Conservation (phyloP, 2,113 vertebrate species). For the Antennarius striatus region DNA sequence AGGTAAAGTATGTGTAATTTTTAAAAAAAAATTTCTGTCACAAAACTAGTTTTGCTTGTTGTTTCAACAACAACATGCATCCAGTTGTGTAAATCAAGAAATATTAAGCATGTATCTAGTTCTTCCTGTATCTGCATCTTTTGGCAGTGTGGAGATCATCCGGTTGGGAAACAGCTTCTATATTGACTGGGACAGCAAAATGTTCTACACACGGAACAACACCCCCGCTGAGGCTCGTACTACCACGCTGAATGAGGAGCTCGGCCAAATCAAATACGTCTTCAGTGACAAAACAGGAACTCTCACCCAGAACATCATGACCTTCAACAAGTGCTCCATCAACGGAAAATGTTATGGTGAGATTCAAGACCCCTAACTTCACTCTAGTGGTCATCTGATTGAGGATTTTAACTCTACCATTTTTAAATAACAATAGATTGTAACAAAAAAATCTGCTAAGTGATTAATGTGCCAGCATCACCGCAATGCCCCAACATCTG, state of each 20-base stretch:
- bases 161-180: slow-evolving; percentile 96
- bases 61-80: no score
- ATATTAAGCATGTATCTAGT: no score
- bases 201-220: slow-evolving; percentile 85
- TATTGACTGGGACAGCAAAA: slow-evolving; percentile 96
- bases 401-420: no score
- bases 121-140: neutral
- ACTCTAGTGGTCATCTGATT: no score
- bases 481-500: no score
- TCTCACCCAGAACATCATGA: slow-evolving; percentile 97
- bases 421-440: no score
- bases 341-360: slow-evolving; percentile 88
- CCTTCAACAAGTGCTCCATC: slow-evolving; percentile 95
- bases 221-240: slow-evolving; percentile 89
- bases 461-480: no score
- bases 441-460: no score
- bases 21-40: no score
- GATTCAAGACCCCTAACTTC: slow-evolving; percentile 1
- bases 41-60: no score
- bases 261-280: slow-evolving; percentile 95
- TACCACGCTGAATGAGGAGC: slow-evolving; percentile 96
- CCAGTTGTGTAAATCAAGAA: no score
- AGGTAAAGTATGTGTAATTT: slow-evolving; percentile 73
- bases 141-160: slow-evolving; percentile 92
- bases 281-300: slow-evolving; percentile 99